These are phyloP conservation scores for Pelobates cultripes DNA, from an alignment of 2,797 vertebrate species.

Conservation along the genomic window DNA sequence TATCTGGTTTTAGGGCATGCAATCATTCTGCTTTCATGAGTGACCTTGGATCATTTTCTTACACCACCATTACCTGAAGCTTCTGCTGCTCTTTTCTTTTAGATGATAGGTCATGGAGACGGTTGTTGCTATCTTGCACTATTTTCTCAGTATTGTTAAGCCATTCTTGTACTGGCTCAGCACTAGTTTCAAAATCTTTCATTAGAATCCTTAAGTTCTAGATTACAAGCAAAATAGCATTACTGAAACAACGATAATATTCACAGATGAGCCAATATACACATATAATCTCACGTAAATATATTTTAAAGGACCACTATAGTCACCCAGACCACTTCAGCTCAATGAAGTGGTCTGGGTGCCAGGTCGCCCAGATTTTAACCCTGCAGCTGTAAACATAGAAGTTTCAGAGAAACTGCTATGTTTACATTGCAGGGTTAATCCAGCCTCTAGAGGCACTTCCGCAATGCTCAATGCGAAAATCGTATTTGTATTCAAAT, in stretches of 20 bases:
- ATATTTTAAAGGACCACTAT: no score
- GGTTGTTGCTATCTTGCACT: slow-evolving; percentile 81
- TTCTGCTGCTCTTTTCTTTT: slow-evolving; percentile 89
- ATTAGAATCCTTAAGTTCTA: slow-evolving; percentile 89
- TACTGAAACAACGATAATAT: background rate
- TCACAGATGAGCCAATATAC: no score
- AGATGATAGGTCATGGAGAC: slow-evolving; percentile 84
- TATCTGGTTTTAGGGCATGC: background rate
- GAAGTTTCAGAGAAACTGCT: no score
- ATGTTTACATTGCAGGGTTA: no score
- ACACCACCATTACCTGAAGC: slow-evolving; percentile 78
- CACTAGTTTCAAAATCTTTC: slow-evolving; percentile 89
- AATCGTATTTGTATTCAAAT: no score
- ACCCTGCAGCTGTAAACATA: no score
- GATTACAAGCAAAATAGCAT: background rate
- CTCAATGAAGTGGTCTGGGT: no score
- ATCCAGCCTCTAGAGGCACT: no score
- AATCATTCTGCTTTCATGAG: background rate
- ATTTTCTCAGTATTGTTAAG: slow-evolving; percentile 78
- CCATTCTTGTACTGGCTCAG: slow-evolving; percentile 85
- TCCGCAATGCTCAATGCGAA: no score
- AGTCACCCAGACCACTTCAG: no score
- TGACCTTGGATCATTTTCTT: background rate
- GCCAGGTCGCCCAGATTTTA: no score
- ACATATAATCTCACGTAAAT: no score